Evolutionary conservation across 1,140 invertebrate genomes (phyloP), one percentile per base, ranked within the genome.

Genomic region (Papilio glaucus): DNA sequence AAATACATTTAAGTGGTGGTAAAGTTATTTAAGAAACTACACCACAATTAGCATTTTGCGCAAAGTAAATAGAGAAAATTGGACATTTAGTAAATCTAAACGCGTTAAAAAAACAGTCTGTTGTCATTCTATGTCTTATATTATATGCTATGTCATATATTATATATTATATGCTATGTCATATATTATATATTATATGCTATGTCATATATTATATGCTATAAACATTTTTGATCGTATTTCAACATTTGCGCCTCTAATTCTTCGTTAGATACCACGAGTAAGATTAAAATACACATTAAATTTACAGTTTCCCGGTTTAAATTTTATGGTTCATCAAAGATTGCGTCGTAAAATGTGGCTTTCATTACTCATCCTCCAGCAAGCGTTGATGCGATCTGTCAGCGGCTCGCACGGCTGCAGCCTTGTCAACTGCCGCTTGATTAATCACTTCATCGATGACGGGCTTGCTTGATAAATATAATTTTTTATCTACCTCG

Each of bases 271-370:
- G 67, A 49, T 53, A 53, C 67, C 24, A 39, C 18, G 39, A 39
- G 67, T 73, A 60, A 70, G 73, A 77, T 77, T 80, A 78, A 78
- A 78, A 81, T 76, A 77, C 42, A 67, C 75, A 70, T 75, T 73
- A 75, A 79, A 60, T 84, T 79, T 80, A 77, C 71, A 42, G 81
- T 78, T 69, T 81, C 74, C 79, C 76, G 71, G 78, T 85, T 82
- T 82, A 77, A 78, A 80, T 85, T 86, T 87, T 82, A 87, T 84
- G 85, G 79, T 84, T 85, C 75, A 83, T 83, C 78, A 77, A 85
- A 82, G 78, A 83, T 84, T 72, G 74, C 61, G 83, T 85, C 85
- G 80, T 90, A 86, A 90, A 86, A 75, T 81, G 76, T 78, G 70
- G 72, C 77, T 69, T 60, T 83, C 77, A 81, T 88, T 88, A 90